Base-by-base conservation (phyloP, 1,140 invertebrate genomes). In the Drosophila chauvacae region DNA sequence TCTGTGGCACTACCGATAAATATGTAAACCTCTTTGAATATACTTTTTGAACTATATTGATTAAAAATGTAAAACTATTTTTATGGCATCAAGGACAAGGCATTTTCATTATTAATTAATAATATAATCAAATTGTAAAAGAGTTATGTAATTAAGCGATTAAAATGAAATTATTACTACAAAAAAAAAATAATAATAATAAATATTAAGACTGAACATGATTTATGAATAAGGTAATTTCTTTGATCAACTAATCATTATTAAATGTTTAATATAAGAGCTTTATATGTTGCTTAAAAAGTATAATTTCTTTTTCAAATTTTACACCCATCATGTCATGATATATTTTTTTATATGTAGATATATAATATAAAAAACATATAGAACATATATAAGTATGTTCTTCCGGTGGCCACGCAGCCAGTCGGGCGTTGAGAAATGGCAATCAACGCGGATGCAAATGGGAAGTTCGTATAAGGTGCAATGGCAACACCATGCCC, bases 381-480 rank as follows among this genome's bases (percentile, higher is more conserved):
- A 10, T 16, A 16, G 18, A 20, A 2, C 5, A 33, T 35, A 20
- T 53, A 33, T 20, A 20, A 35, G 33, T 16, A 35, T 55, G 33
- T 37, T 60, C 65, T 47, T 47, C 69, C 66, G 16, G 33, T 41
- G 30, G 45, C 65, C 62, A 69, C 62, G 65, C 62, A 69, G 23
- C 63, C 16, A 45, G 33, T 37, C 11, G 42, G 48, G 63, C 66
- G 66, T 33, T 45, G 63, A 76, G 59, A 41, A 50, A 53, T 42
- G 37, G 44, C 51, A 55, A 56, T 58, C 41, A 74, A 18, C 35
- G 23, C 18, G 33, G 20, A 37, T 55, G 28, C 42, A 50, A 68
- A 23, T 20, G 66, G 50, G 28, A 13, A 51, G 50, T n/a, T 20
- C 35, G 65, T 41, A 35, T n/a, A 28, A 28, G 28, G 28, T 28